These are phyloP conservation scores for Caenorhabditis parvicauda DNA, from an alignment of 2,888 invertebrate species.

Conservation along the genomic window DNA sequence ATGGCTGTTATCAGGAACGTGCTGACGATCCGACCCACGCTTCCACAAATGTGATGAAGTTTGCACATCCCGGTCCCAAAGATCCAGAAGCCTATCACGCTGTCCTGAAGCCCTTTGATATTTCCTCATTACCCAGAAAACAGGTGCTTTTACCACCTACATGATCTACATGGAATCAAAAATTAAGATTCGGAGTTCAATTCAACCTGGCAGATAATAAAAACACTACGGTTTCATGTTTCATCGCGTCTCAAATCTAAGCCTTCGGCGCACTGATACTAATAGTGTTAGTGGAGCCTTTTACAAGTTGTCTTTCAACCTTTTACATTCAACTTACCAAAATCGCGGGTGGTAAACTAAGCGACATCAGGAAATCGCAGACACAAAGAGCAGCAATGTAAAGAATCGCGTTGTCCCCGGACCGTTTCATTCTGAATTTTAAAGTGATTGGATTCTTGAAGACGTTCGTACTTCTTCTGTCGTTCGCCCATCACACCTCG, in stretches of 20 bases:
- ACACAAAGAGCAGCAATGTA: constrained; percentile 58
- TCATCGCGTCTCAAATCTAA: too few relatives aligned
- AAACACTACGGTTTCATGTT: background rate
- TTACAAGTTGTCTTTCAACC: too few relatives aligned
- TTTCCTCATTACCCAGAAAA: background rate
- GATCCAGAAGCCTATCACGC: constrained; percentile 60
- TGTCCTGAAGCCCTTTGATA: constrained; percentile 40
- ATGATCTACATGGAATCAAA: too few relatives aligned
- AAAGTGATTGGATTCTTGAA: background rate
- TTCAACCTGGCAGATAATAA: background rate
- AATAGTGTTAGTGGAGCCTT: too few relatives aligned
- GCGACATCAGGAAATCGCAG: constrained; percentile 56
- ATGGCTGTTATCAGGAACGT: constrained; percentile 61
- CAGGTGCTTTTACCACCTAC: too few relatives aligned
- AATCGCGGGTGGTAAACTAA: constrained; percentile 58
- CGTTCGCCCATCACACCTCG: constrained; percentile 50
- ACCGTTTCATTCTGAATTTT: constrained; percentile 24
- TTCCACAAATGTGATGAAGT: constrained; percentile 53
- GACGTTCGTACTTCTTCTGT: constrained; percentile 8
- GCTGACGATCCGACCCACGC: constrained; percentile 56
- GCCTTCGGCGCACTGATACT: too few relatives aligned
- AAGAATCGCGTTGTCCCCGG: constrained; percentile 53
- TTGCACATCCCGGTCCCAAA: constrained; percentile 58
- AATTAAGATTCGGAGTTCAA: background rate
- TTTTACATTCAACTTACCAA: constrained; percentile 44